These are phyloP conservation scores for Coregonus suidteri DNA, from an alignment of 2,797 vertebrate species.

Conservation along the genomic window DNA sequence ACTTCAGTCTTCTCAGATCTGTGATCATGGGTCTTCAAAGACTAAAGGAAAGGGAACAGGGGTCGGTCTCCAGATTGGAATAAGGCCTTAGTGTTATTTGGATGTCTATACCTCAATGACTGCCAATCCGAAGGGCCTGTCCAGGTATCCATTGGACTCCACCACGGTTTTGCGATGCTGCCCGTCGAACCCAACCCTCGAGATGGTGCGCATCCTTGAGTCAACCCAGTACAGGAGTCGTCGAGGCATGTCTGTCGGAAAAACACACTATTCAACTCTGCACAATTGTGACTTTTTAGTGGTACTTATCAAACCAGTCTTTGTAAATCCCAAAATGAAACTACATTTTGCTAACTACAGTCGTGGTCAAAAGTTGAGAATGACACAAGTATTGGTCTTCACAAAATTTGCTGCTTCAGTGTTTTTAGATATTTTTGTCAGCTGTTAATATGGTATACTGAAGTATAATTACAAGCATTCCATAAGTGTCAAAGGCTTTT, in stretches of 20 bases:
- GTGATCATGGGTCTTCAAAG: background rate
- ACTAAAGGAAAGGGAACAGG: background rate
- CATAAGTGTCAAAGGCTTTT: no score
- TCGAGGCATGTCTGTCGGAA: conserved; percentile 70
- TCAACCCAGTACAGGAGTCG: conserved; percentile 80
- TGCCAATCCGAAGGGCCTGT: conserved; percentile 69
- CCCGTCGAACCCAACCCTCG: conserved; percentile 72
- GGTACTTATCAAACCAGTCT: no score
- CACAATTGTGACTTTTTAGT: background rate
- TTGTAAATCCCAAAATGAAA: background rate
- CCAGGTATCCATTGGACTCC: conserved; percentile 77
- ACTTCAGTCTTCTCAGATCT: background rate
- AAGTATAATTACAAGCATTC: no score
- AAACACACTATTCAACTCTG: no score
- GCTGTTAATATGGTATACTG: no score
- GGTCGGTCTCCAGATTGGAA: no score
- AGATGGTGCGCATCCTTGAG: conserved; percentile 66
- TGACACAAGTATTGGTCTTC: no score
- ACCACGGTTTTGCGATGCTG: conserved; percentile 74
- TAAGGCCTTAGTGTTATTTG: background rate
- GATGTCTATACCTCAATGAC: conserved; percentile 62
- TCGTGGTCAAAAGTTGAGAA: no score
- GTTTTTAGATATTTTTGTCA: no score
- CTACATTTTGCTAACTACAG: no score
- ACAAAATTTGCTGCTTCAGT: no score